phyloP scores from a whole-genome alignment of 2,797 vertebrate genomes.

The Sebastes miniatus region DNA sequence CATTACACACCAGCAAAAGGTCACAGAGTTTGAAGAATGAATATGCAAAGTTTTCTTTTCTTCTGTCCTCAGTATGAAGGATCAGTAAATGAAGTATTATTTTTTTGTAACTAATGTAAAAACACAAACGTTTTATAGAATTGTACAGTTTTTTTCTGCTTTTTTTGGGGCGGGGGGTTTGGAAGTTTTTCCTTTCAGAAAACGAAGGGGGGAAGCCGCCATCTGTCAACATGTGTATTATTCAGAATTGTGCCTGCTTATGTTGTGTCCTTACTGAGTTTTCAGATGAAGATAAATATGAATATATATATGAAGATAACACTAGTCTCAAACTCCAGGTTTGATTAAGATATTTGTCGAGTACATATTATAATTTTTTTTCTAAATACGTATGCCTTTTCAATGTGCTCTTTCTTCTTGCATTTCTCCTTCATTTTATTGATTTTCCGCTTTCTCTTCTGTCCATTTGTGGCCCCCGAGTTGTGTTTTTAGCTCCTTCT shows the following conservation, averaged over 20 bases:
- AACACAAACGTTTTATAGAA: conserved; percentile 97
- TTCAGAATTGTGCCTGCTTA: conserved; percentile 72
- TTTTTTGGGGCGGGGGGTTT: conserved; percentile 40
- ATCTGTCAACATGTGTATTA: conserved; percentile 77
- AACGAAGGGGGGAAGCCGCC: conserved; percentile 62
- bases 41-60: conserved; percentile 76
- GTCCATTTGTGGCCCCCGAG: conserved; percentile 30
- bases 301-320: conserved; percentile 81
- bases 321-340: conserved; percentile 81
- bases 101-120: conserved; percentile 99
- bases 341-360: conserved; percentile 62
- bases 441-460: conserved; percentile 33
- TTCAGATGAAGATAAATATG: conserved; percentile 78
- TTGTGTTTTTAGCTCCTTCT: conserved; percentile 44
- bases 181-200: conserved; percentile 62
- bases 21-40: conserved; percentile 88
- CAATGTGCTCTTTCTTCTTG: conserved; percentile 36
- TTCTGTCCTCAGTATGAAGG: conserved; percentile 92
- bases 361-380: conserved; percentile 58
- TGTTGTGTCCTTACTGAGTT: conserved; percentile 76
- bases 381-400: conserved; percentile 46
- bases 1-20: conserved; percentile 95
- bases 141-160: conserved; percentile 93
- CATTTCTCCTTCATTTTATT: conserved; percentile 50
- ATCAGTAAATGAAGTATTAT: conserved; percentile 97